phyloP scores from a whole-genome alignment of 1,140 invertebrate genomes.

The Macrostomum lignano region DNA sequence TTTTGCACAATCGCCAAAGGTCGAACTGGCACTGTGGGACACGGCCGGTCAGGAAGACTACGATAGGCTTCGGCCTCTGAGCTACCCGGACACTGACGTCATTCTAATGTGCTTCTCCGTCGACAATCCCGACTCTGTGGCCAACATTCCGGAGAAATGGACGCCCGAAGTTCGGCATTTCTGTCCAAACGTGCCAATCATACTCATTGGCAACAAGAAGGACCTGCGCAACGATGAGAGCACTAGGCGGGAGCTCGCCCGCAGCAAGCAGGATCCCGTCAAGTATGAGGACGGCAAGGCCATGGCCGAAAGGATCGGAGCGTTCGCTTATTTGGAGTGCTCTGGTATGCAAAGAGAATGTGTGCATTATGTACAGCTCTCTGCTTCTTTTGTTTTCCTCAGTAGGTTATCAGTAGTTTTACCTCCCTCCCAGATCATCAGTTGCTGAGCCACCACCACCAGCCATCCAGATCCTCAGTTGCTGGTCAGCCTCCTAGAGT shows the following conservation, averaged over 20 bases:
- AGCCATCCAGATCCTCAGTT: too few relatives aligned
- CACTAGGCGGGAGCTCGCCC: slow-evolving; percentile 73
- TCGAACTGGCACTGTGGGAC: slow-evolving; percentile 7
- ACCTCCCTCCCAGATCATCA: too few relatives aligned
- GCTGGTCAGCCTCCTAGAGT: too few relatives aligned
- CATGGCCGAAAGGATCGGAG: slow-evolving; percentile 98
- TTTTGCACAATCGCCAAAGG: too few relatives aligned
- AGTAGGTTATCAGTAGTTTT: too few relatives aligned
- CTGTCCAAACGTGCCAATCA: slow-evolving; percentile 26
- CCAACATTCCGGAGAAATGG: slow-evolving; percentile 26
- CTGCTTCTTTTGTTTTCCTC: too few relatives aligned
- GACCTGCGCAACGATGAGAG: slow-evolving; percentile 67
- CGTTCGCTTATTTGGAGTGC: too few relatives aligned
- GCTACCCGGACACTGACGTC: slow-evolving; percentile 51
- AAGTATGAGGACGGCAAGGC: slow-evolving; percentile 76
- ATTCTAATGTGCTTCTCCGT: too few relatives aligned
- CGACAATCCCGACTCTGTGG: slow-evolving; percentile 20
- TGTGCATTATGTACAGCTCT: too few relatives aligned
- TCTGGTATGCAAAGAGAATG: too few relatives aligned
- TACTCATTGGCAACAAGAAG: slow-evolving; percentile 28
- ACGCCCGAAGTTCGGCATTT: slow-evolving; percentile 29
- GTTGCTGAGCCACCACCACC: too few relatives aligned
- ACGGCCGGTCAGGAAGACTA: slow-evolving; percentile 44
- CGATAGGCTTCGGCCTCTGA: slow-evolving; percentile 61
- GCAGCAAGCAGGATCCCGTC: slow-evolving; percentile 98